These are phyloP conservation scores for Engraulis encrasicolus DNA, from an alignment of 2,113 vertebrate genomes.

Conservation along the genomic window DNA sequence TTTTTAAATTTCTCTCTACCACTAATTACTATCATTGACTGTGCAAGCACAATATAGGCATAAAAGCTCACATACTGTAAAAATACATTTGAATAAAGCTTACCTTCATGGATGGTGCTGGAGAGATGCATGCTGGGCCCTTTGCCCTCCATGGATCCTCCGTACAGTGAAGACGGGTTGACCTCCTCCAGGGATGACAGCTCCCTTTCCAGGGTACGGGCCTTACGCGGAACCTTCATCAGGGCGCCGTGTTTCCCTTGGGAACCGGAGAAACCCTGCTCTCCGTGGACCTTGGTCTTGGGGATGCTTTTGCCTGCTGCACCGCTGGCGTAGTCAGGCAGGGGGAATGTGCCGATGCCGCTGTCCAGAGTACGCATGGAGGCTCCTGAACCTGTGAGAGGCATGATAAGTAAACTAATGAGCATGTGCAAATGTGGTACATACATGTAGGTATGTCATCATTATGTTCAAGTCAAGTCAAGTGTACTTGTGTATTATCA, in stretches of 20 bases:
- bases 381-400: constrained; percentile 82
- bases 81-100: too few relatives aligned
- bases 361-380: constrained; percentile 95
- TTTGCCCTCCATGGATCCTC: constrained; percentile 56
- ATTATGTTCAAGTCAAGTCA: background rate
- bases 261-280: constrained; percentile 73
- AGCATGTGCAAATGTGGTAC: background rate
- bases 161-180: constrained; percentile 61
- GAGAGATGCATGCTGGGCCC: constrained; percentile 40
- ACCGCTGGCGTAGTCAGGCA: constrained; percentile 86
- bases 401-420: background rate
- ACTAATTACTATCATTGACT: too few relatives aligned
- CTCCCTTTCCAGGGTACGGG: constrained; percentile 91
- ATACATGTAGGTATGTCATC: background rate
- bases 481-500: too few relatives aligned
- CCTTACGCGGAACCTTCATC: constrained; percentile 83
- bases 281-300: constrained; percentile 78
- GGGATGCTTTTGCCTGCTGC: constrained; percentile 82
- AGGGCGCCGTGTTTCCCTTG: constrained; percentile 64
- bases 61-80: background rate
- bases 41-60: too few relatives aligned
- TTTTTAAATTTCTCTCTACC: too few relatives aligned
- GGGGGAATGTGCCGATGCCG: constrained; percentile 94
- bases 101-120: constrained; percentile 45
- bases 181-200: constrained; percentile 73